Evolutionary conservation across 1,140 invertebrate genomes (phyloP), one percentile per base, ranked within the genome.

Genomic region (Phenacoccus solenopsis): DNA sequence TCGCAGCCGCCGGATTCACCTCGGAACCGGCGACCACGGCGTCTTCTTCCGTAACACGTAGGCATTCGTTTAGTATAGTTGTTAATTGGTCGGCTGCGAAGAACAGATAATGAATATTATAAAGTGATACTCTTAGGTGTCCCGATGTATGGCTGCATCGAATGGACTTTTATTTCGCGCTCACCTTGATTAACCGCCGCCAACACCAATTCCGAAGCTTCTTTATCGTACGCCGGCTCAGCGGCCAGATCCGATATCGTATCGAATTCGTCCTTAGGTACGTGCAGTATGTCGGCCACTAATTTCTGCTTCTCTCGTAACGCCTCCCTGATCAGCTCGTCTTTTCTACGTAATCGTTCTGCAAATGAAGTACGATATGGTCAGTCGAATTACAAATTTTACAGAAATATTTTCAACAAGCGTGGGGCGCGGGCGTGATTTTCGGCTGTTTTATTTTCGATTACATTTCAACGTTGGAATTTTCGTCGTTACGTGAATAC

Each of bases 251-350:
- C 87, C 20, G 83, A 82, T 70, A 87, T 84, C 73, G 83, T 82
- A 70, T 87, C 83, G 74, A 86, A 86, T 72, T 88, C 85, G 74
- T 87, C 85, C 73, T 83, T 81, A 32, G 89, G 87, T 76, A 91
- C 85, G 78, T 88, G 85, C 73, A 90, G 81, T 73, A 91, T 85
- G 77, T 90, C 88, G 72, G 87, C 88, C 72, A 91, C 85, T 68
- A 92, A 80, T 73, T 81, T 79, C 73, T 90, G 86, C 74, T 91
- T 91, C 73, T 91, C 89, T 49, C 81, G 80, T 71, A 91, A 78
- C n/a, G 87, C 85, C 77, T 85, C 81, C 69, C 83, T 82, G 68
- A 92, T 88, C 49, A 85, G 78, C 74, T 86, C 82, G 75, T 91
- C 88, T 75, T 90, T 86, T 68, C 88, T 82, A 72, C 86, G 82